Conservation (phyloP, 2,888 invertebrate species). For the Pristionchus mayeri region DNA sequence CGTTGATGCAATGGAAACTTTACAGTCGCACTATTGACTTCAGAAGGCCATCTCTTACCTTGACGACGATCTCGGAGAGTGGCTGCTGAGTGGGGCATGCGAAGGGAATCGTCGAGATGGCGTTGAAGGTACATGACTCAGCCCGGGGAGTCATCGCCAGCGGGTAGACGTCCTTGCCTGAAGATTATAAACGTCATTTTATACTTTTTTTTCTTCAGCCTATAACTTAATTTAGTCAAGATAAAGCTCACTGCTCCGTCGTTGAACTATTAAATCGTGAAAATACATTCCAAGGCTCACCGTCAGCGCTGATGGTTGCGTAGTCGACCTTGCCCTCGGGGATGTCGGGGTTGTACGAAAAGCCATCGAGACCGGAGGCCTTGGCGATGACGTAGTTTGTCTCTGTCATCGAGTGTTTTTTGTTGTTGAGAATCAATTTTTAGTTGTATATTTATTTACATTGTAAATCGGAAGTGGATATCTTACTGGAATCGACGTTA, state of each 20-base stretch:
- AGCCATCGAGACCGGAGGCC: constrained; percentile 59
- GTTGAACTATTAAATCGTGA: too few relatives aligned
- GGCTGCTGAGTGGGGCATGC: constrained; percentile 58
- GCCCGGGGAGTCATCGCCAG: constrained; percentile 34
- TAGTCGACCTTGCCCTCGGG: constrained; percentile 67
- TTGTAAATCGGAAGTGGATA: too few relatives aligned
- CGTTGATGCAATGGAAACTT: too few relatives aligned
- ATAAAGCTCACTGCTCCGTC: too few relatives aligned
- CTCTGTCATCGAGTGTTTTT: constrained; percentile 52
- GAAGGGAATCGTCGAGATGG: constrained; percentile 61
- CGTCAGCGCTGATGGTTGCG: constrained; percentile 55
- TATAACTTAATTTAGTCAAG: too few relatives aligned
- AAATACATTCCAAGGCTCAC: too few relatives aligned
- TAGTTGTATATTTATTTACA: too few relatives aligned
- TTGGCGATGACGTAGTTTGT: constrained; percentile 64
- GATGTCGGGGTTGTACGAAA: constrained; percentile 57
- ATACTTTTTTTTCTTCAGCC: too few relatives aligned
- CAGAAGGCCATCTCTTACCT: constrained; percentile 48
- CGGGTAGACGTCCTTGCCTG: constrained; percentile 40
- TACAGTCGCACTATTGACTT: too few relatives aligned
- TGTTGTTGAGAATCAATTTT: too few relatives aligned
- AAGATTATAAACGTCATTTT: too few relatives aligned
- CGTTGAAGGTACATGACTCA: constrained; percentile 43
- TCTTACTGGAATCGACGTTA: constrained; percentile 62
- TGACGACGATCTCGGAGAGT: constrained; percentile 56